Evolutionary conservation across 1,140 invertebrate species (phyloP).

Genomic region (Nebria ingens): DNA sequence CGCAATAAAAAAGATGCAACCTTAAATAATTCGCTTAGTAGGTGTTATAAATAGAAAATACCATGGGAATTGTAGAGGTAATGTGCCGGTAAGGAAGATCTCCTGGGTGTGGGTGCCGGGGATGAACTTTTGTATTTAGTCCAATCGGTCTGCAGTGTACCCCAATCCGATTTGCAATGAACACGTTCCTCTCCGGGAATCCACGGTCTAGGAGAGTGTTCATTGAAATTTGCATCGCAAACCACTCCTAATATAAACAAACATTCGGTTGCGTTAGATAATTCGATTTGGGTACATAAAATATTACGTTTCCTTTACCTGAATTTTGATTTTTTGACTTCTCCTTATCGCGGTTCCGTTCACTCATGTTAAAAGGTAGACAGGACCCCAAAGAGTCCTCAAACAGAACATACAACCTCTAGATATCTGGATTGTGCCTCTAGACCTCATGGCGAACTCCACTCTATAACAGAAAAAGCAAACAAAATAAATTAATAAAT

Average conservation of each 20-base stretch:
- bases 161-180: constrained; percentile 25
- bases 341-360: neutral
- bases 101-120: constrained; percentile 22
- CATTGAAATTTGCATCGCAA: constrained; percentile 20
- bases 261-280: neutral
- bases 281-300: neutral
- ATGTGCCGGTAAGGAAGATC: constrained; percentile 12
- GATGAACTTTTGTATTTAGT: constrained; percentile 21
- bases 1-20: constrained; percentile 3
- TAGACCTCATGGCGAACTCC: constrained; percentile 7
- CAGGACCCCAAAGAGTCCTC: neutral
- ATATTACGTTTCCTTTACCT: neutral
- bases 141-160: constrained; percentile 20
- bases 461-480: neutral
- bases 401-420: neutral
- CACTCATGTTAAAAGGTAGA: neutral
- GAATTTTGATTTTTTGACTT: neutral
- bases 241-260: neutral
- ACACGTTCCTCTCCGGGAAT: constrained; percentile 31
- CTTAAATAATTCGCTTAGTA: neutral
- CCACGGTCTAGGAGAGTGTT: constrained; percentile 29
- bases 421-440: neutral
- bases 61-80: constrained; percentile 13
- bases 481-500: neutral
- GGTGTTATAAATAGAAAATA: no score